Base-by-base conservation (phyloP, 2,888 invertebrate species). In the Himalopsyche tibetana region DNA sequence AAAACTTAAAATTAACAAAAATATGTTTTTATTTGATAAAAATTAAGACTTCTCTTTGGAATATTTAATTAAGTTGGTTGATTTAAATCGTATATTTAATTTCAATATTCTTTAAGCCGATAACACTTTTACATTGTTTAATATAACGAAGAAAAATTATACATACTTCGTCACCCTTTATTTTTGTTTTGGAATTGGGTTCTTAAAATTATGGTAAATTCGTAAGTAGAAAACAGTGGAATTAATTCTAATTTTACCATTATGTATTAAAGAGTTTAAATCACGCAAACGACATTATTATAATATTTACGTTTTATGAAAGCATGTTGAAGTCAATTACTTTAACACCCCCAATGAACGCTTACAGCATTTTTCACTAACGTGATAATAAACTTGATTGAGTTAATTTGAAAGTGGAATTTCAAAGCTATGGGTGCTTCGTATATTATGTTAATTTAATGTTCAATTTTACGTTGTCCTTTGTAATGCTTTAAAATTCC, bases 201-300 rank as follows among this genome's bases (percentile, higher is more conserved):
- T 8, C 11, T 69, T 5, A 28, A 69, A 28, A 69, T 69, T 69
- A 69, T 69, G 28, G 69, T 6, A 28, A 19, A 69, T 69, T 69
- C 2, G 69, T 69, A 9, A 56, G 28, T 28, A 28, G 28, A 69
- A 69, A 69, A 11, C 28, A 69, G 6, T 12, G 69, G 28, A 28
- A 69, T 28, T 69, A 69, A 69, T 69, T 69, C 63, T 63, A 9
- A 5, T 19, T 69, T 11, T 15, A 36, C 28, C 6, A 0, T 19
- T 6, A 69, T 69, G 11, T 69, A 28, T 69, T 69, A 19, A 69
- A 69, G 69, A 69, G 19, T 69, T 69, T 69, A 5, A 69, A 69
- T 69, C 69, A 69, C 69, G 69, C 69, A 69, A 69, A 69, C 69
- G 28, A 9, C 69, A 45, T 69, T 28, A 4, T n/a, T 9, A 69